A percentile compares a stretch with the other conserved stretches of the same genome.
phyloP scores from a whole-genome alignment of 2,797 vertebrate species.

The Nannoperca obscura region DNA sequence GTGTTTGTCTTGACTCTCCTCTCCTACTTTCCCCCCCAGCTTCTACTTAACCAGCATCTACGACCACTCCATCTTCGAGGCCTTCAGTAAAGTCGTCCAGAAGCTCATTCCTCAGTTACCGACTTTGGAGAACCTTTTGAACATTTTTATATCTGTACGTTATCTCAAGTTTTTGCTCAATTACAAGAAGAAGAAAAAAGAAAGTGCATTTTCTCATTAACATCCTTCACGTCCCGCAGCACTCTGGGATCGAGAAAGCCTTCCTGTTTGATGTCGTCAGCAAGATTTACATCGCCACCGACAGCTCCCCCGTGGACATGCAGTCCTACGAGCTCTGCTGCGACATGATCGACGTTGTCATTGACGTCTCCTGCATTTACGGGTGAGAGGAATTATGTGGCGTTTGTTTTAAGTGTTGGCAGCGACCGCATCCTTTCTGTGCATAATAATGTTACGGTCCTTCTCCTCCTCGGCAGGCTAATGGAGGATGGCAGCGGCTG shows the following conservation, averaged over 20 bases:
- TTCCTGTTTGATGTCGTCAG: constrained; percentile 98
- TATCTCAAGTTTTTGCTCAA: background rate
- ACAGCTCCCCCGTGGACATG: constrained; percentile 98
- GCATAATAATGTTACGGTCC: background rate
- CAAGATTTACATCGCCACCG: constrained; percentile 98
- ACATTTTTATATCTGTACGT: constrained; percentile 96
- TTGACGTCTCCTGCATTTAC: constrained; percentile 97
- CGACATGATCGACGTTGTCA: constrained; percentile 98
- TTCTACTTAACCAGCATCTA: constrained; percentile 98
- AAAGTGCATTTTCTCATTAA: background rate
- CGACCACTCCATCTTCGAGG: constrained; percentile 97
- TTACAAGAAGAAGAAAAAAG: background rate
- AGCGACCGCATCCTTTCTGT: background rate
- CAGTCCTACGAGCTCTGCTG: constrained; percentile 97
- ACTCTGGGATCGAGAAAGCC: constrained; percentile 97
- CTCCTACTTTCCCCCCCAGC: constrained; percentile 78
- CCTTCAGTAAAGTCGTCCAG: constrained; percentile 97
- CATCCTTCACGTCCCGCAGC: constrained; percentile 75
- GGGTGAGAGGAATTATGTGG: constrained; percentile 85
- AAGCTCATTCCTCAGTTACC: constrained; percentile 95
- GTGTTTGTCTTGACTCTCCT: constrained; percentile 11
- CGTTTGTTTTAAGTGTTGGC: too few species aligned
- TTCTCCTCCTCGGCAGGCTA: constrained; percentile 80
- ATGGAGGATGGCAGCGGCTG: constrained; percentile 93
- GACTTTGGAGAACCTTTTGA: constrained; percentile 94